Conservation (phyloP, 2,113 vertebrate genomes). For the Ceuthmochares aereus region DNA sequence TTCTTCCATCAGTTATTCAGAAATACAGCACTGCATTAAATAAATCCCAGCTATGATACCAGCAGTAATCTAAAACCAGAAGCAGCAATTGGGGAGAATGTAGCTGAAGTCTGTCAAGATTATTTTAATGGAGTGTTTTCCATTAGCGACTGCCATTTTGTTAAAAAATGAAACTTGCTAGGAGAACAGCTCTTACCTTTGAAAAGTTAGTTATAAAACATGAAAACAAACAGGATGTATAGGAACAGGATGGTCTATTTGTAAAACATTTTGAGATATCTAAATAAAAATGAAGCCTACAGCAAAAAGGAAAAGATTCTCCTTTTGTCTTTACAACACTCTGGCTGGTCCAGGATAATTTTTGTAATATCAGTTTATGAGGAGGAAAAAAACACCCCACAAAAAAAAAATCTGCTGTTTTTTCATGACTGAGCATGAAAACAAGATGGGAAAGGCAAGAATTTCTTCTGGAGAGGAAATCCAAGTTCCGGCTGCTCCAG, state of each 20-base stretch:
- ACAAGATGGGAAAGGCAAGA: not conserved
- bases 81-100: not conserved
- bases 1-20: not conserved
- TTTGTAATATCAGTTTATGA: not conserved
- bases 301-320: not conserved
- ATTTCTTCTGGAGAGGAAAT: not conserved
- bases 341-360: not conserved
- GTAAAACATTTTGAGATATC: not conserved
- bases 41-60: not conserved
- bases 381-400: not conserved
- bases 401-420: not conserved
- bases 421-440: not conserved
- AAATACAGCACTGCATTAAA: not conserved
- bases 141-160: not conserved
- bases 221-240: accelerated
- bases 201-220: not conserved
- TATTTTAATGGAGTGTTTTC: conserved; percentile 3
- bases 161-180: not conserved
- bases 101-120: not conserved
- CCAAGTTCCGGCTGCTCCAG: not conserved
- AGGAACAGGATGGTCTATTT: not conserved
- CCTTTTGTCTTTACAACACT: not conserved
- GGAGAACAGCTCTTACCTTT: not conserved
- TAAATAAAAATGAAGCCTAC: not conserved
- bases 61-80: not conserved